phyloP scores from a whole-genome alignment of 1,140 invertebrate species.

The Lepidotrigona ventralis region DNA sequence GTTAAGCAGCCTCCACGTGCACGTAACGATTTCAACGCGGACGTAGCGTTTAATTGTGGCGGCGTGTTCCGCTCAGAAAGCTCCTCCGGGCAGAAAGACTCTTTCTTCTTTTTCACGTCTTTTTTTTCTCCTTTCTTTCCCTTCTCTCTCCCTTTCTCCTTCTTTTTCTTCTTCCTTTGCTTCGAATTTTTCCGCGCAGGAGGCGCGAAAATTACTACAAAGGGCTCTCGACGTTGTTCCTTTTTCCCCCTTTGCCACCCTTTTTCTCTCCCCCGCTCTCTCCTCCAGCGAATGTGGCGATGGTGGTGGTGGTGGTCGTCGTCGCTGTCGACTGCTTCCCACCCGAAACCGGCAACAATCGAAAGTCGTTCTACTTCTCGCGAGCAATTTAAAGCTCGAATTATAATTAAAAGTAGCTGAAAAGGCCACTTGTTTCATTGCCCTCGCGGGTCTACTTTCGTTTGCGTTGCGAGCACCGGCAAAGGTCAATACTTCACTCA shows the following conservation, averaged over 20 bases:
- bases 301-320: not conserved
- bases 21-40: constrained; percentile 28
- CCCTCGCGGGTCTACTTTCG: not conserved
- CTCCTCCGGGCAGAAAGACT: constrained; percentile 35
- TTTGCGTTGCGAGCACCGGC: not conserved
- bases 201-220: constrained; percentile 47
- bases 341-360: constrained; percentile 22
- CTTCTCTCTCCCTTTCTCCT: not conserved
- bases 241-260: not conserved
- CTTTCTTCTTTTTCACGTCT: not conserved
- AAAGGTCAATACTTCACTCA: constrained; percentile 36
- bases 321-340: not conserved
- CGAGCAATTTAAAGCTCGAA: constrained; percentile 33
- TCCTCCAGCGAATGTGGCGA: no score
- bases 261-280: not conserved
- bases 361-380: constrained; percentile 42
- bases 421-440: constrained; percentile 39
- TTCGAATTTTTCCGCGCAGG: constrained; percentile 47
- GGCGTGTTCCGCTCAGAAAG: constrained; percentile 29
- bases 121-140: not conserved
- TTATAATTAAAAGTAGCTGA: constrained; percentile 49
- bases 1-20: constrained; percentile 14
- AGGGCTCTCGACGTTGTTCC: constrained; percentile 28
- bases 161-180: not conserved
- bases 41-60: constrained; percentile 35